A percentile compares a stretch with the other conserved stretches of the same genome.
These are phyloP conservation scores for Pterois miles DNA, from an alignment of 2,797 vertebrate species.

Conservation along the genomic window DNA sequence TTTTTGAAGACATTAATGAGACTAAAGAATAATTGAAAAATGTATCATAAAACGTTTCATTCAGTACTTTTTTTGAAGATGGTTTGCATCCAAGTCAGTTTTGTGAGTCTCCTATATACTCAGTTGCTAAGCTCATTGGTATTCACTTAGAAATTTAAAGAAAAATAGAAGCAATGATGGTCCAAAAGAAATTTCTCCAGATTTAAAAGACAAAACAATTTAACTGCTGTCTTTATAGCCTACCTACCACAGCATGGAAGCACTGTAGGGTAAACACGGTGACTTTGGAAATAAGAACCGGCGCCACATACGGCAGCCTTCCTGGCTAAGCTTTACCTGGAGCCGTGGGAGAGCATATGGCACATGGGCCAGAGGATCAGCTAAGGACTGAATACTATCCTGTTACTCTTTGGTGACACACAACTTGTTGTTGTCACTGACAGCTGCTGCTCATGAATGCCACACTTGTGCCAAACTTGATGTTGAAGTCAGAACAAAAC, in stretches of 20 bases:
- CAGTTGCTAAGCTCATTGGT: no score
- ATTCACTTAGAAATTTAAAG: background rate
- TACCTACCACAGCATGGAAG: background rate
- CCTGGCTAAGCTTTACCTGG: constrained; percentile 58
- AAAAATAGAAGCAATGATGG: background rate
- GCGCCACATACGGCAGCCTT: background rate
- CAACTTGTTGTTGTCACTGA: constrained; percentile 44
- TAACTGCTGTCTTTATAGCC: background rate
- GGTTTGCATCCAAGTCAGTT: background rate
- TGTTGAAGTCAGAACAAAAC: constrained; percentile 7
- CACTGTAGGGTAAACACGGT: background rate
- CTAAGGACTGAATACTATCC: constrained; percentile 41
- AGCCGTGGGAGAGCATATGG: constrained; percentile 67
- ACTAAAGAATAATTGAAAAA: no score
- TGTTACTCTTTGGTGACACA: constrained; percentile 56
- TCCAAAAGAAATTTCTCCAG: background rate
- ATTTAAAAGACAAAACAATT: background rate
- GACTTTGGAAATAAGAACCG: constrained; percentile 13
- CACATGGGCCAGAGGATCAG: constrained; percentile 52
- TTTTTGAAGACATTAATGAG: no score
- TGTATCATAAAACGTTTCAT: no score
- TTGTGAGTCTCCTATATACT: background rate
- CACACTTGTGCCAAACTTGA: constrained; percentile 37
- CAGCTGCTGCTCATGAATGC: constrained; percentile 64
- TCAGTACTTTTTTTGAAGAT: no score